phyloP scores from a whole-genome alignment of 2,888 invertebrate species.

The Muscina levida region DNA sequence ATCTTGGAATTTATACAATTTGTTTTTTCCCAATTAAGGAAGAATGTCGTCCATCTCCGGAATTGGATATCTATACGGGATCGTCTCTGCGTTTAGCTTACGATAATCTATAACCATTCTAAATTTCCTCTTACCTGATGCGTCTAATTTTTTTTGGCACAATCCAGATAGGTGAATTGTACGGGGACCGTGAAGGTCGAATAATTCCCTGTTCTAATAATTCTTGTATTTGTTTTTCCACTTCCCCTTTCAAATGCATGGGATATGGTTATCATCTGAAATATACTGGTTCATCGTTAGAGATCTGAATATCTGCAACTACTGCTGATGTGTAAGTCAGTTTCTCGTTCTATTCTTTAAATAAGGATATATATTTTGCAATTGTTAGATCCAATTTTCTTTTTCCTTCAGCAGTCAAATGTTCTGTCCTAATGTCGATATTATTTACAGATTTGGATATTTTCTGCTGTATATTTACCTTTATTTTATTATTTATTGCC shows the following conservation, averaged over 20 bases:
- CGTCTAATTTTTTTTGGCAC: constrained; percentile 10
- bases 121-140: neutral
- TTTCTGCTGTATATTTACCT: neutral
- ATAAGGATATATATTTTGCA: neutral
- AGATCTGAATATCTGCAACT: neutral
- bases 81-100: too few species aligned
- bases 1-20: too few species aligned
- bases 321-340: neutral
- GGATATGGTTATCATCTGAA: neutral
- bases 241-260: neutral
- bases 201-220: neutral
- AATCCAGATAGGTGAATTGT: too few species aligned
- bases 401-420: neutral
- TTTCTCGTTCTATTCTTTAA: neutral
- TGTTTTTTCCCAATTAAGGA: too few species aligned
- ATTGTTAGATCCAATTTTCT: neutral
- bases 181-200: too few species aligned
- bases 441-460: neutral
- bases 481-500: neutral
- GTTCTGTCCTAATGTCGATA: neutral
- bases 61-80: too few species aligned
- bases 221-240: neutral
- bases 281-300: neutral
- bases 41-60: too few species aligned
- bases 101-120: too few species aligned